Evolutionary conservation across 1,140 invertebrate genomes (phyloP).

Genomic region (Diabrotica undecimpunctata): DNA sequence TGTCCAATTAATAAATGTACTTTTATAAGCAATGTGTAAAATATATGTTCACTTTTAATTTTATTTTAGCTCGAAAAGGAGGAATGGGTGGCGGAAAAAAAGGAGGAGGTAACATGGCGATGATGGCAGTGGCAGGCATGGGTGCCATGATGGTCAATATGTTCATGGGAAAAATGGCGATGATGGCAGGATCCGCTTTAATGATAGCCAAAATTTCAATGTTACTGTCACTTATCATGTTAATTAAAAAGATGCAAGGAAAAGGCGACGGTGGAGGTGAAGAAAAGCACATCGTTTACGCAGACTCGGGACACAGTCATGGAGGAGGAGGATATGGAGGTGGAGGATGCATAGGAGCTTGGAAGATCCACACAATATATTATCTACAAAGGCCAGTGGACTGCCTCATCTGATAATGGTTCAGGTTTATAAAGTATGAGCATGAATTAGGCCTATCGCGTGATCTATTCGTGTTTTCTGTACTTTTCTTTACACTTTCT

Average conservation of each 20-base stretch:
- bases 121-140: slow-evolving; percentile 63
- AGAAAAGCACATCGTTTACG: slow-evolving; percentile 57
- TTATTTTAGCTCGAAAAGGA: slow-evolving; percentile 35
- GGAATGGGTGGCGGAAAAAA: slow-evolving; percentile 50
- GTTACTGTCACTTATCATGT: slow-evolving; percentile 60
- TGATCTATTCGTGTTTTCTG: too few relatives aligned
- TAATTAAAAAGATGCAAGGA: slow-evolving; percentile 58
- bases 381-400: slow-evolving; percentile 30
- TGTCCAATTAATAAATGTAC: too few relatives aligned
- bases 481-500: too few relatives aligned
- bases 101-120: slow-evolving; percentile 52
- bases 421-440: slow-evolving; percentile 23
- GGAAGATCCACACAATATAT: slow-evolving; percentile 31
- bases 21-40: too few relatives aligned
- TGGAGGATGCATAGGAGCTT: slow-evolving; percentile 54
- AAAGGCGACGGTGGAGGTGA: slow-evolving; percentile 54
- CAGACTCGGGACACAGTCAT: slow-evolving; percentile 46
- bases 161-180: slow-evolving; percentile 55
- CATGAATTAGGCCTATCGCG: slow-evolving; percentile 1
- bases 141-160: slow-evolving; percentile 63
- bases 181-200: slow-evolving; percentile 59
- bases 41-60: background rate
- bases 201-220: slow-evolving; percentile 66
- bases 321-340: slow-evolving; percentile 42
- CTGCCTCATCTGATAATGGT: slow-evolving; percentile 14